Conservation (phyloP, 1,140 invertebrate species). For the Idris sp. region DNA sequence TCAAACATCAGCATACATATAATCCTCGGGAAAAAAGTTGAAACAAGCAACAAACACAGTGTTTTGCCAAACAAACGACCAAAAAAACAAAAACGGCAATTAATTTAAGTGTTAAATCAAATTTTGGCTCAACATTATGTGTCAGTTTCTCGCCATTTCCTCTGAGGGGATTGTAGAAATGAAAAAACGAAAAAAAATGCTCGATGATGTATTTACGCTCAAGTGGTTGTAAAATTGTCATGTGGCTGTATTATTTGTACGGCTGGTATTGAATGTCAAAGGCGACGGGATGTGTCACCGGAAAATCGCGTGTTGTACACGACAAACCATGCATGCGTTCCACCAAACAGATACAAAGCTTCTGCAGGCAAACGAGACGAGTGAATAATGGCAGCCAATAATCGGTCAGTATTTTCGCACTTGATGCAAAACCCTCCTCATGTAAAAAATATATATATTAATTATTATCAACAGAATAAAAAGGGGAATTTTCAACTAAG, state of each 20-base stretch:
- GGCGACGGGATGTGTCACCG: slow-evolving; percentile 39
- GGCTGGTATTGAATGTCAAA: slow-evolving; percentile 48
- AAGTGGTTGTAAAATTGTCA: slow-evolving; percentile 44
- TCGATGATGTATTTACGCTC: slow-evolving; percentile 12
- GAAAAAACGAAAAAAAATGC: too few species aligned
- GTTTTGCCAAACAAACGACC: too few species aligned
- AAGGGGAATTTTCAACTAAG: too few species aligned
- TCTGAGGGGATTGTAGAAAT: slow-evolving; percentile 4
- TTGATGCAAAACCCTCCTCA: slow-evolving; percentile 46
- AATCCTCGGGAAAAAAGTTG: too few species aligned
- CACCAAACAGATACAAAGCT: slow-evolving; percentile 43
- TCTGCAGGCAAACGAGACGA: slow-evolving; percentile 43
- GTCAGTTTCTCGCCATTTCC: too few species aligned
- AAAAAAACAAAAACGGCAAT: too few species aligned
- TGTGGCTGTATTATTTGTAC: slow-evolving; percentile 43
- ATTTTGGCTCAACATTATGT: too few species aligned
- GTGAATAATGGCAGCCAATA: slow-evolving; percentile 62
- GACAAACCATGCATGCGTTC: slow-evolving; percentile 45
- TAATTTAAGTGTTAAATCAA: too few species aligned
- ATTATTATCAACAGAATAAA: slow-evolving; percentile 58
- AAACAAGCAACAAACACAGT: too few species aligned
- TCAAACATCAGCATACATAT: too few species aligned
- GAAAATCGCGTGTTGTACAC: slow-evolving; percentile 45
- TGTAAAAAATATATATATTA: too few species aligned
- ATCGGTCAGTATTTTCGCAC: slow-evolving; percentile 59